Conservation (phyloP, 1,140 invertebrate species). For the Hylyphantes graminicola region DNA sequence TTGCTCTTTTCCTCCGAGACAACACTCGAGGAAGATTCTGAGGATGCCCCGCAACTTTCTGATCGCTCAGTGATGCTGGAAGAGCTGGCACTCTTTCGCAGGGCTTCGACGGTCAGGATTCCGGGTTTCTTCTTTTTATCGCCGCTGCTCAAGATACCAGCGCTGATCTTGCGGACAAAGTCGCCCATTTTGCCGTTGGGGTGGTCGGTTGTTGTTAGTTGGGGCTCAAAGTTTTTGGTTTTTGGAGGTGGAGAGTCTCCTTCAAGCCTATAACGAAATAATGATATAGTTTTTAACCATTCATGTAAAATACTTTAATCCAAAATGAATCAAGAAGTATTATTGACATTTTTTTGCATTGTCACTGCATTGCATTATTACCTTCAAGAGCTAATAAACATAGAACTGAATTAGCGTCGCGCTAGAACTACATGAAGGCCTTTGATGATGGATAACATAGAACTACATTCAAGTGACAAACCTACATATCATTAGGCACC, state of each 20-base stretch:
- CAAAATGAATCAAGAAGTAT: no score
- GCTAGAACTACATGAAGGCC: no score
- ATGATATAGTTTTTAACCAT: background rate
- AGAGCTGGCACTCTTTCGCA: slow-evolving; percentile 37
- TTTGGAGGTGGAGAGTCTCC: background rate
- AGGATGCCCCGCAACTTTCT: slow-evolving; percentile 21
- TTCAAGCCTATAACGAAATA: background rate
- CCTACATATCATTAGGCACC: no score
- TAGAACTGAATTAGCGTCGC: no score
- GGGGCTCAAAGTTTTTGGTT: slow-evolving; percentile 8
- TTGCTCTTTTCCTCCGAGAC: slow-evolving; percentile 39
- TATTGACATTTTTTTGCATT: no score
- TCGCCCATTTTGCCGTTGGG: slow-evolving; percentile 39
- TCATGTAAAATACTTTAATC: no score
- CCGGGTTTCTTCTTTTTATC: slow-evolving; percentile 36
- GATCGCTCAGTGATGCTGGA: slow-evolving; percentile 29
- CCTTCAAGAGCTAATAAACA: no score
- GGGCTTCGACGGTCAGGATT: slow-evolving; percentile 21
- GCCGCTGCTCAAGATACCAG: slow-evolving; percentile 6
- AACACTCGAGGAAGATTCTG: slow-evolving; percentile 17
- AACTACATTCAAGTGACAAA: no score
- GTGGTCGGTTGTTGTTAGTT: background rate
- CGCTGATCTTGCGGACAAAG: slow-evolving; percentile 51
- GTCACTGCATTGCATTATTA: no score
- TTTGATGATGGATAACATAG: no score